These are phyloP conservation scores for Ommatoiulus sabulosus DNA, from an alignment of 2,888 invertebrate species.

Conservation along the genomic window DNA sequence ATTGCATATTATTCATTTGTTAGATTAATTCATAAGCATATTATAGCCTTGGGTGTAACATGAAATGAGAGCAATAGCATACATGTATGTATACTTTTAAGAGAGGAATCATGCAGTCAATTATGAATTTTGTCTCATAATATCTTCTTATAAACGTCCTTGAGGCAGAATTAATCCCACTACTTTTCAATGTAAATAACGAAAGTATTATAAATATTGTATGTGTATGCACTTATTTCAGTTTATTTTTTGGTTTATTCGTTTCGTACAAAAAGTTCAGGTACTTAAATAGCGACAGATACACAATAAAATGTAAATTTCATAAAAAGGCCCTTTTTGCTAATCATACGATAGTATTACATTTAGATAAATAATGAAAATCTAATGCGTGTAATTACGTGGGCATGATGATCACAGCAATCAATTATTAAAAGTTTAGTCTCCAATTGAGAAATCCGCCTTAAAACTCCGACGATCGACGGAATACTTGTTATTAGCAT, in stretches of 20 bases:
- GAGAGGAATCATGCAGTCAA: not conserved
- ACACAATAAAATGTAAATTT: not conserved
- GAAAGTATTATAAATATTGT: not conserved
- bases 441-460: slow-evolving; percentile 83
- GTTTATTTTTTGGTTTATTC: not conserved
- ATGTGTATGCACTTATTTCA: not conserved
- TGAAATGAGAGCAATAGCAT: not conserved
- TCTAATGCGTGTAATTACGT: not conserved
- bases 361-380: not conserved
- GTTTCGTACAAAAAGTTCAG: not conserved
- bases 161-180: not conserved
- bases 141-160: not conserved
- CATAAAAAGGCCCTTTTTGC: not conserved
- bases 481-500: slow-evolving; percentile 88
- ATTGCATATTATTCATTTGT: too few relatives aligned
- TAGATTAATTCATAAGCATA: too few relatives aligned
- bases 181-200: not conserved
- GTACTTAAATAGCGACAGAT: slow-evolving; percentile 32
- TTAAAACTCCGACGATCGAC: slow-evolving; percentile 91
- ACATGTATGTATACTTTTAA: not conserved
- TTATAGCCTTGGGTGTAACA: not conserved
- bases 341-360: not conserved
- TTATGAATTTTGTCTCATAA: not conserved
- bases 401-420: not conserved
- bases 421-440: slow-evolving; percentile 49